Evolutionary conservation across 2,113 vertebrate species (phyloP), one percentile per base, ranked within the genome.

Genomic region (Tautogolabrus adspersus): DNA sequence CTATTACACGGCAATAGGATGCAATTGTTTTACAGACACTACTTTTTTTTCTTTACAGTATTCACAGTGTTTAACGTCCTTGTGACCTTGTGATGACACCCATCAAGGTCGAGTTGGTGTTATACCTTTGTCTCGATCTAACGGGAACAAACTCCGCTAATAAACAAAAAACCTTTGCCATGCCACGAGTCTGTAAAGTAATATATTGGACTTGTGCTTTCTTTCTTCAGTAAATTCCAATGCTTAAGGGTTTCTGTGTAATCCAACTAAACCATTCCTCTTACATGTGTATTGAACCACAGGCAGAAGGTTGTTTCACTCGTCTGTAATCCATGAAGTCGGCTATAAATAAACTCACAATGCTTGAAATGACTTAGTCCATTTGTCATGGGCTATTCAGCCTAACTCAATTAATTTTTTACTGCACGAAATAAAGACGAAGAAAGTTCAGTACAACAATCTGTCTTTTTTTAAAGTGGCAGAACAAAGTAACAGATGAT

Each of bases 191-290:
- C 46, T 81, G 57, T 61, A 52, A 74, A 83, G 47, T 80, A 78
- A 87, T 81, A 75, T 79, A 72, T 81, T 75, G 49, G 57, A 78
- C 66, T 56, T 26, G 38, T 47, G 12, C 23, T 58, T 40, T 81
- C 72, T 79, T 82, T 82, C 61, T 79, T 34, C 26, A 63, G 64
- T 62, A 75, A 78, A 82, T 75, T 83, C 74, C 71, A 58, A 81
- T 79, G 77, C 82, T 81, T 63, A 46, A 75, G 44, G 85, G 64
- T 79, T 85, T 73, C 60, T 15, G 3, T 84, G 75, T 83, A 87
- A 90, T 88, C 83, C 74, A 70, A 81, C 78, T 87, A 76, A 82
- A 51, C 63, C 58, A 38, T 81, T 84, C 72, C 77, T 87, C 68
- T 70, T 76, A 78, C 58, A 83, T 83, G 66, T 77, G 21, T 72